Evolutionary conservation across 2,113 vertebrate genomes (phyloP), one percentile per base, ranked within the genome.

Genomic region (Istiophorus platypterus): DNA sequence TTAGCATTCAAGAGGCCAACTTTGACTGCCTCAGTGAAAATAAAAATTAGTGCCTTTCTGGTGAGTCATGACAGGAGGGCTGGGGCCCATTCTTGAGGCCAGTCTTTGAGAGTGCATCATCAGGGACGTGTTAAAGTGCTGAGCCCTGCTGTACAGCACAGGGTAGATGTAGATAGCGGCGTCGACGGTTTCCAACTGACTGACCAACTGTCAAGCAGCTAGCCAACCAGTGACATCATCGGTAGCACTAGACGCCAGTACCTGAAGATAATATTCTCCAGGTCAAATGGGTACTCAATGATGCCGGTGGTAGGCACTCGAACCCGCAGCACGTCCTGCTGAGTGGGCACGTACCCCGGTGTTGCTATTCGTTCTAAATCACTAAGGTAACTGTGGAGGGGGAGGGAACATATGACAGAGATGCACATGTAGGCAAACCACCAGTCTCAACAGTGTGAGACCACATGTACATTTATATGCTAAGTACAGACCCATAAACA

Each of bases 241-340:
- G 24, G 79, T 56, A 66, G 64, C 79, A 82, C 72, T 71, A 24
- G 71, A 89, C 83, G 84, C 85, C 79, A 91, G 87, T 94, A 99
- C 98, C 98, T 98, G 96, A 99, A 98, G 92, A 99, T 96, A 93
- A 98, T 96, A 91, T 97, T 98, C 95, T 98, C 96, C 95, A 99
- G 94, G 93, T 98, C 96, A 84, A 98, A 99, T 26, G 97, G 97
- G 93, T 98, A 98, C 88, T 98, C 97, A 91, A 98, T 98, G 95
- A 98, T 98, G 76, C 97, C 97, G 0, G 97, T 98, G 76, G 97
- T 98, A 76, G 97, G 97, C 85, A 98, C 97, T 76, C 97, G 92
- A 61, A 98, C 97, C 91, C 96, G 95, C 86, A 99, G 95, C 87
- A 98, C 97, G 57, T 98, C 97, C 94, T 99, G 97, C 92, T 97